Percentiles rank a stretch among this genome's conserved stretches.
Evolutionary conservation across 2,113 vertebrate species (phyloP).

Genomic region (Tachysurus fulvidraco): DNA sequence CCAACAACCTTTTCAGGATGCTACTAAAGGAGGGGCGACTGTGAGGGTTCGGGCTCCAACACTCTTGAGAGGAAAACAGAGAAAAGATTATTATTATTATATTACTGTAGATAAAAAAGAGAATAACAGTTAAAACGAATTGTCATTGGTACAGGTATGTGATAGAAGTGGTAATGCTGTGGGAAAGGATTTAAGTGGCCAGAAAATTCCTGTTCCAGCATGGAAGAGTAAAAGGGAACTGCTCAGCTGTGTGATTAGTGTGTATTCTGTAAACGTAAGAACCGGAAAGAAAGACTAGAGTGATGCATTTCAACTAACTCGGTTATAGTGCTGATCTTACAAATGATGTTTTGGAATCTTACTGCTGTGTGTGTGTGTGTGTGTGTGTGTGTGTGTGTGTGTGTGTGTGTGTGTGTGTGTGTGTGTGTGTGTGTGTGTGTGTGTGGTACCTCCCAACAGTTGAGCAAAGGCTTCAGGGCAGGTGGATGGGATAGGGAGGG

Average conservation of each 20-base stretch:
- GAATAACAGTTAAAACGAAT: neutral
- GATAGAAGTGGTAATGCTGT: neutral
- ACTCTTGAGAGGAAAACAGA: constrained; percentile 70
- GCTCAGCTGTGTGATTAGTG: neutral
- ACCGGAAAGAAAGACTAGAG: neutral
- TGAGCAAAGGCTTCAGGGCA: constrained; percentile 88
- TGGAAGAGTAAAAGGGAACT: neutral
- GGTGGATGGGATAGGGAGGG: constrained; percentile 86
- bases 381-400: neutral
- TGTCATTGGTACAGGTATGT: neutral
- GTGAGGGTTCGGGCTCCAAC: constrained; percentile 85
- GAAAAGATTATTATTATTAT: neutral
- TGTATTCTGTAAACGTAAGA: neutral
- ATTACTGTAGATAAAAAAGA: neutral
- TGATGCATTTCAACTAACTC: neutral
- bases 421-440: neutral
- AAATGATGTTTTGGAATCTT: neutral
- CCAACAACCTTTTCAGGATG: constrained; percentile 79
- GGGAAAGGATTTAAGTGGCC: neutral
- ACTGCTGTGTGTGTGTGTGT: neutral
- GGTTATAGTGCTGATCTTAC: neutral
- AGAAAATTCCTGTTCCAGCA: neutral
- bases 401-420: neutral
- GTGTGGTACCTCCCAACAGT: constrained; percentile 75
- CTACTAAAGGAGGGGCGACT: constrained; percentile 79